Percentiles rank a stretch among this genome's conserved stretches.
Evolutionary conservation across 37 sponge, comb jelly and placozoan species (phyloP).

Genomic region (Beroe forskalii): DNA sequence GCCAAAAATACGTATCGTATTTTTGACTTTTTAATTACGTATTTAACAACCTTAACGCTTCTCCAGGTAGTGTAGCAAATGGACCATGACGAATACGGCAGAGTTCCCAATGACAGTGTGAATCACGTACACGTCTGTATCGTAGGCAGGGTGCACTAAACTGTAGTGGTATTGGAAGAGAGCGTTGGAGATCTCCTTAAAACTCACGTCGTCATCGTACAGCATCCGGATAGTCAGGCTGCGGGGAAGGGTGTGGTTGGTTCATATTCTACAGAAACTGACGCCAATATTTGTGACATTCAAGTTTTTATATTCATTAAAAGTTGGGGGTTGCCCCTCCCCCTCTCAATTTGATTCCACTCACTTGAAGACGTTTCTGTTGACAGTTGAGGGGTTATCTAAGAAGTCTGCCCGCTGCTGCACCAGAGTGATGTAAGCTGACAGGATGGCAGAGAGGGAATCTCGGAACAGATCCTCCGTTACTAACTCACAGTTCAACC

Average conservation of each 20-base stretch:
- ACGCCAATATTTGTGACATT: too few relatives aligned
- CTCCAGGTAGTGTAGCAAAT: slow-evolving; percentile 19
- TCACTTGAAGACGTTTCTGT: slow-evolving; percentile 34
- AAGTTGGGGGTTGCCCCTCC: too few relatives aligned
- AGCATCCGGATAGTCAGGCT: slow-evolving; percentile 21
- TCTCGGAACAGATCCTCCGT: background rate
- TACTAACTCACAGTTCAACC: slow-evolving; percentile 51
- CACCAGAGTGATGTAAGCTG: background rate
- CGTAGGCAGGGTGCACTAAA: slow-evolving; percentile 63
- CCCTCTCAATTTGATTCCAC: too few relatives aligned
- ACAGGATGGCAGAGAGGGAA: background rate
- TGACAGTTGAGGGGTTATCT: background rate
- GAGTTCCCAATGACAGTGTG: background rate
- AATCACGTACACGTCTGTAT: slow-evolving; percentile 1
- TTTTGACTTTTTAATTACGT: too few relatives aligned
- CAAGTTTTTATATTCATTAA: too few relatives aligned
- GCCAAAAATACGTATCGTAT: too few relatives aligned
- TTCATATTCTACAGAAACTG: too few relatives aligned
- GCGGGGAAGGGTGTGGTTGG: background rate
- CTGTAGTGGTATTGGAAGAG: slow-evolving; percentile 43
- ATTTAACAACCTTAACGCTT: too few relatives aligned
- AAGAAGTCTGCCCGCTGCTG: background rate
- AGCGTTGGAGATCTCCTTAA: slow-evolving; percentile 2
- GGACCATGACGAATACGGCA: slow-evolving; percentile 39
- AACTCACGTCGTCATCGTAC: slow-evolving; percentile 40